phyloP scores from a whole-genome alignment of 2,888 invertebrate genomes.

The Cylloceria caligata region DNA sequence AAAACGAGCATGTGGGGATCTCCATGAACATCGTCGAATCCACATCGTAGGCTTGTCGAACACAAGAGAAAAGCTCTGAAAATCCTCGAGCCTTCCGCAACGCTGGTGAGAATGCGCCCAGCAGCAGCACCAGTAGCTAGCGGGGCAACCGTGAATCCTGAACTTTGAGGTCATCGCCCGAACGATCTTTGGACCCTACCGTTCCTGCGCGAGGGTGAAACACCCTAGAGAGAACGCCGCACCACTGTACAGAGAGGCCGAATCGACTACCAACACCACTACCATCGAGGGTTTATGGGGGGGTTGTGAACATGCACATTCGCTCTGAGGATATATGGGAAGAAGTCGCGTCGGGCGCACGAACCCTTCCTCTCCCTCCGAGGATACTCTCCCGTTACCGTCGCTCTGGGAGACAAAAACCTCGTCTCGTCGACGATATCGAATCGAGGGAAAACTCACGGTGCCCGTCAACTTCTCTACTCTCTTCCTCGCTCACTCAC shows the following conservation, averaged over 20 bases:
- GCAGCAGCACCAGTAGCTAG: constrained; percentile 53
- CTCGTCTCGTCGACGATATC: constrained; percentile 60
- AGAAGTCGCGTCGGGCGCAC: constrained; percentile 37
- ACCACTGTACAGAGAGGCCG: constrained; percentile 53
- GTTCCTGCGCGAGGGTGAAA: constrained; percentile 78
- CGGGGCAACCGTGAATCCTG: constrained; percentile 67
- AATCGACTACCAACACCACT: constrained; percentile 61
- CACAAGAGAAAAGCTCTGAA: constrained; percentile 39
- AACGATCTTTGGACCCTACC: constrained; percentile 82
- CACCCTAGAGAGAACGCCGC: constrained; percentile 65
- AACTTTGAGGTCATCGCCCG: constrained; percentile 81
- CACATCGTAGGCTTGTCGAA: neutral
- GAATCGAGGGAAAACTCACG: constrained; percentile 67
- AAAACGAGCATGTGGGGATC: neutral
- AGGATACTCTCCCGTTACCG: constrained; percentile 55
- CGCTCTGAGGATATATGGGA: constrained; percentile 16
- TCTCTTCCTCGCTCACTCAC: constrained; percentile 15
- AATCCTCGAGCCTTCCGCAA: constrained; percentile 61
- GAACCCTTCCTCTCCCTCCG: constrained; percentile 57
- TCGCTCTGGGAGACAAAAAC: constrained; percentile 60
- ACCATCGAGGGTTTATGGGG: neutral
- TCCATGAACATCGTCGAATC: neutral
- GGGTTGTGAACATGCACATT: constrained; percentile 4
- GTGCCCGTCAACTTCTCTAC: constrained; percentile 15
- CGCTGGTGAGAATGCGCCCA: constrained; percentile 56